These are phyloP conservation scores for Pinctada fucata DNA, from an alignment of 2,888 invertebrate genomes.

Conservation along the genomic window DNA sequence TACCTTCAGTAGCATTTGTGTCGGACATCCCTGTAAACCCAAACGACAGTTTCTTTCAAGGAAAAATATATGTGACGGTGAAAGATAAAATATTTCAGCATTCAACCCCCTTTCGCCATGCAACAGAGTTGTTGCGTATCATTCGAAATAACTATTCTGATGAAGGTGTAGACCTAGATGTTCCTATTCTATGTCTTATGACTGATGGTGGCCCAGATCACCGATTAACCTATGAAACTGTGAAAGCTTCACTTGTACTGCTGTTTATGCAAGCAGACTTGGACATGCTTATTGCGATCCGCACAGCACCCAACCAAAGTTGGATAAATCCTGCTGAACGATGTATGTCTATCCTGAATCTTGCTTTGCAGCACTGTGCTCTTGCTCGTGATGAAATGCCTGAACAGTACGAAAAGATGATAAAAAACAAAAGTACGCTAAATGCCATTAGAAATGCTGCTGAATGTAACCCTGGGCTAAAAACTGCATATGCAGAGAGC, in stretches of 20 bases:
- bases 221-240: conserved; percentile 27
- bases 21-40: conserved; percentile 29
- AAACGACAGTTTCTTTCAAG: conserved; percentile 39
- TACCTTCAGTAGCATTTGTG: conserved; percentile 38
- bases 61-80: conserved; percentile 32
- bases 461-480: conserved; percentile 6
- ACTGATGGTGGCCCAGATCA: conserved; percentile 47
- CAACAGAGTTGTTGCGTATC: conserved; percentile 32
- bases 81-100: conserved; percentile 48
- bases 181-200: conserved; percentile 22
- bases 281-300: conserved; percentile 32
- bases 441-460: conserved; percentile 27
- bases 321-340: conserved; percentile 43
- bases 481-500: conserved; percentile 17
- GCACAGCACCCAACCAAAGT: conserved; percentile 41
- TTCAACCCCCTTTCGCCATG: conserved; percentile 39
- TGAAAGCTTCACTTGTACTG: conserved; percentile 23
- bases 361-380: conserved; percentile 40
- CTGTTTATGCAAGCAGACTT: conserved; percentile 41
- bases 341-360: conserved; percentile 37
- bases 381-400: conserved; percentile 30
- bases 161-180: conserved; percentile 26
- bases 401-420: conserved; percentile 25
- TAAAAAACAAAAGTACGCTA: conserved; percentile 24
- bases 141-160: conserved; percentile 20